Conservation (phyloP, 1,140 invertebrate genomes). For the Achroia grisella region DNA sequence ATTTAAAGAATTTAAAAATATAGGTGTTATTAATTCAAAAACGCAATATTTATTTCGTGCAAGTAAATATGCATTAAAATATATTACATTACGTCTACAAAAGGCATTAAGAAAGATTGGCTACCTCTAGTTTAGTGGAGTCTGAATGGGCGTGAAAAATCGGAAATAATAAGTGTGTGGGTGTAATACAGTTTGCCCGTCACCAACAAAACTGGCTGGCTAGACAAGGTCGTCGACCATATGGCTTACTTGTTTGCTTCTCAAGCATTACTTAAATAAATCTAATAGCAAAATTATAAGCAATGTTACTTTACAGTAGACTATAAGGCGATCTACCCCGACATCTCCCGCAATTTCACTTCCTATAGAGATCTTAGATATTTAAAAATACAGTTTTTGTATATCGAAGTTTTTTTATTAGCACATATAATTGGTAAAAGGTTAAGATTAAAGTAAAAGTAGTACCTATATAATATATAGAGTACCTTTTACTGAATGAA, state of each 20-base stretch:
- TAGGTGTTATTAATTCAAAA: too few species aligned
- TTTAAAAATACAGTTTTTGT: too few species aligned
- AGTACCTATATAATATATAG: too few species aligned
- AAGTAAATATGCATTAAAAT: too few species aligned
- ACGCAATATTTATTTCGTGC: too few species aligned
- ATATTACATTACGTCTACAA: neutral
- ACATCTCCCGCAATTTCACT: neutral
- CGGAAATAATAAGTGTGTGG: conserved; percentile 27
- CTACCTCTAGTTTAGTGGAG: neutral
- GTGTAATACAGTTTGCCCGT: conserved; percentile 28
- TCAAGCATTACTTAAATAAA: neutral
- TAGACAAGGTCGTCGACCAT: conserved; percentile 41
- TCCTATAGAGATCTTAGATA: too few species aligned
- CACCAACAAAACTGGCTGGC: conserved; percentile 6
- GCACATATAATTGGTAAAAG: too few species aligned
- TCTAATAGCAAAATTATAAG: conserved; percentile 4
- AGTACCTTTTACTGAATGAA: too few species aligned
- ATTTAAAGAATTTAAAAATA: too few species aligned
- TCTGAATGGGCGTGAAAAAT: conserved; percentile 18
- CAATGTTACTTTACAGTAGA: neutral
- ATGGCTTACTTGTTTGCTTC: conserved; percentile 24
- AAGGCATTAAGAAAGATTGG: neutral
- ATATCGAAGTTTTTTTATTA: too few species aligned
- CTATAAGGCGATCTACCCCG: neutral
- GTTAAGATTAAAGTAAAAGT: too few species aligned